Evolutionary conservation across 1,140 invertebrate genomes (phyloP), one percentile per base, ranked within the genome.

Genomic region (Drosophila littoralis): DNA sequence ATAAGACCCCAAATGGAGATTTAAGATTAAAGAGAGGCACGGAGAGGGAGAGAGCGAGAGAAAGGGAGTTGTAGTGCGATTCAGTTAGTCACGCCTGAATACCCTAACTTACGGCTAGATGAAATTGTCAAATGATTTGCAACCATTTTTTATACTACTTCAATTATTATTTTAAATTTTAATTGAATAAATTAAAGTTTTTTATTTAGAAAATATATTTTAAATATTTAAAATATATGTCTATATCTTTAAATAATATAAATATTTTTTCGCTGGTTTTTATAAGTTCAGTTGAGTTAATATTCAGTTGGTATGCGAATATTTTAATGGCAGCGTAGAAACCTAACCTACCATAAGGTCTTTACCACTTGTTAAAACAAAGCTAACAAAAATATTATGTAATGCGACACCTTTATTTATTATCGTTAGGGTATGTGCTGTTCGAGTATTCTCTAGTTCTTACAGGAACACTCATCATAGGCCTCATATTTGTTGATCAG

Each of bases 401-500:
- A 48, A 48, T 48, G 46, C 8, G 10, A 48, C 1, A 28, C 13
- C 13, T 15, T 48, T 51, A n/a, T 51, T 51, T 51, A 8, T 51
- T 51, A 33, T 33, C 4, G 32, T 38, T 15, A 54, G 38, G 28
- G 48, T 9, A 52, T 65, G 6, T 35, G 1, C 8, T 43, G 17
- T 54, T 43, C 38, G 61, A 6, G 0, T 43, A 4, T 8, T 42
- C 0, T 15, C 13, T 33, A 38, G 6, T 43, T 42, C 46, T 66
- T 46, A 35, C 43, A 9, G 33, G 58, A 6, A 33, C 35, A 60
- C 32, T 74, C 48, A 46, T 55, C 48, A 46, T 55, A 74, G 42
- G 32, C 55, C 36, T 64, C 28, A 12, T 73, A 82, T 74, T 79
- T 86, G 69, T 82, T 60, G 61, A 86, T 86, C 79, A 79, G 76